phyloP scores from a whole-genome alignment of 1,140 invertebrate genomes.

The Drosophila baimaii region DNA sequence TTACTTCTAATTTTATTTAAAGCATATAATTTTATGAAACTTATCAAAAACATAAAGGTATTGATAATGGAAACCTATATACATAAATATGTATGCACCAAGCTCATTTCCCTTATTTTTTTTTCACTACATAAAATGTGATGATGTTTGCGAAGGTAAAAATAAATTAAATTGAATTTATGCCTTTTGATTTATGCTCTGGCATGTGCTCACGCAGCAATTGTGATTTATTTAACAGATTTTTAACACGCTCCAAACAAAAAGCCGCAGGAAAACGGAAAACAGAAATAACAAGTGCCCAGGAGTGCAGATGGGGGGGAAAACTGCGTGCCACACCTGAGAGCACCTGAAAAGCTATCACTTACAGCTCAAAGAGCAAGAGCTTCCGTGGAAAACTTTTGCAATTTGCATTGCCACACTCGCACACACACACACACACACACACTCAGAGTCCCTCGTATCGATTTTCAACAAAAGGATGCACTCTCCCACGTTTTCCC shows the following conservation, averaged over 20 bases:
- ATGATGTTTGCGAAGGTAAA: slow-evolving; percentile 11
- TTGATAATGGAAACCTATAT: not conserved
- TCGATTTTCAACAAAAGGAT: slow-evolving; percentile 72
- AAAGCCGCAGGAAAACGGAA: slow-evolving; percentile 22
- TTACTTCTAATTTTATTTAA: not conserved
- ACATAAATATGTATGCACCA: not conserved
- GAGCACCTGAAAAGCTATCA: slow-evolving; percentile 69
- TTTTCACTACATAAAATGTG: slow-evolving; percentile 1
- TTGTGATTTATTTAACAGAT: slow-evolving; percentile 66
- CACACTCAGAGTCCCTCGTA: slow-evolving; percentile 19
- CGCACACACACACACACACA: not conserved
- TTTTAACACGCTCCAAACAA: slow-evolving; percentile 48
- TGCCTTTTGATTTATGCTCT: slow-evolving; percentile 49
- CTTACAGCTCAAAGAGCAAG: slow-evolving; percentile 78
- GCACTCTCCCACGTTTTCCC: slow-evolving; percentile 26
- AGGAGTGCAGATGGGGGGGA: slow-evolving; percentile 20
- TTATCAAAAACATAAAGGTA: not conserved
- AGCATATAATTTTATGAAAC: not conserved
- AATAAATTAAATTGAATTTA: slow-evolving; percentile 47
- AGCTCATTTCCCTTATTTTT: not conserved
- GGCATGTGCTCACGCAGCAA: slow-evolving; percentile 36
- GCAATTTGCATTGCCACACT: slow-evolving; percentile 57
- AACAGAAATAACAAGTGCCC: slow-evolving; percentile 23
- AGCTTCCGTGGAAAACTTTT: slow-evolving; percentile 42
- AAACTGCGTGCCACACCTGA: slow-evolving; percentile 58